phyloP scores from a whole-genome alignment of 2,797 vertebrate species.

The Vespertilio murinus region DNA sequence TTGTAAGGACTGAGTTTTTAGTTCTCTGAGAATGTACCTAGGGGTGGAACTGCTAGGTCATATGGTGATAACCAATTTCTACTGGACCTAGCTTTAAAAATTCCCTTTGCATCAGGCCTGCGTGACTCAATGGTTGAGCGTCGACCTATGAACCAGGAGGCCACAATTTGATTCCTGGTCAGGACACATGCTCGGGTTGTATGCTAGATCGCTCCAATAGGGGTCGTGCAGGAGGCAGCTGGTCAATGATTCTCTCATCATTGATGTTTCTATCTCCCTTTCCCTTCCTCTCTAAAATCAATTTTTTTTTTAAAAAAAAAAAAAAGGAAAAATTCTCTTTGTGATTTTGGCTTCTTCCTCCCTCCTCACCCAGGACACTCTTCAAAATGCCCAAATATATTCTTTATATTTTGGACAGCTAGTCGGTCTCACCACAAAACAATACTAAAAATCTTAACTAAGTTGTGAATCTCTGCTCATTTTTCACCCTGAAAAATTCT shows the following conservation, averaged over 20 bases:
- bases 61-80: background rate
- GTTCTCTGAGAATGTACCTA: background rate
- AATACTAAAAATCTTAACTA: background rate
- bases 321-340: background rate
- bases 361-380: background rate
- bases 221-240: too few species aligned
- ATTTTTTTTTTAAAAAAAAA: too few species aligned
- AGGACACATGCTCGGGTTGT: too few species aligned
- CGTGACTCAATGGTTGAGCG: too few species aligned
- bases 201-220: too few species aligned
- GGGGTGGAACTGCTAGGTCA: background rate
- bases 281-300: too few species aligned
- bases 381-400: background rate
- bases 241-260: too few species aligned
- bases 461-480: background rate
- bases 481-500: background rate
- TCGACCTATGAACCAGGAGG: too few species aligned
- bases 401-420: background rate
- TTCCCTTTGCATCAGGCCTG: too few species aligned
- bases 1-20: background rate
- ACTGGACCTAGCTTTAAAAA: background rate
- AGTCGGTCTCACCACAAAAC: background rate
- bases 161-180: too few species aligned
- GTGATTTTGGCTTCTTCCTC: background rate
- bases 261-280: too few species aligned